phyloP scores from a whole-genome alignment of 2,797 vertebrate genomes.

The Coccyzus lansbergi region DNA sequence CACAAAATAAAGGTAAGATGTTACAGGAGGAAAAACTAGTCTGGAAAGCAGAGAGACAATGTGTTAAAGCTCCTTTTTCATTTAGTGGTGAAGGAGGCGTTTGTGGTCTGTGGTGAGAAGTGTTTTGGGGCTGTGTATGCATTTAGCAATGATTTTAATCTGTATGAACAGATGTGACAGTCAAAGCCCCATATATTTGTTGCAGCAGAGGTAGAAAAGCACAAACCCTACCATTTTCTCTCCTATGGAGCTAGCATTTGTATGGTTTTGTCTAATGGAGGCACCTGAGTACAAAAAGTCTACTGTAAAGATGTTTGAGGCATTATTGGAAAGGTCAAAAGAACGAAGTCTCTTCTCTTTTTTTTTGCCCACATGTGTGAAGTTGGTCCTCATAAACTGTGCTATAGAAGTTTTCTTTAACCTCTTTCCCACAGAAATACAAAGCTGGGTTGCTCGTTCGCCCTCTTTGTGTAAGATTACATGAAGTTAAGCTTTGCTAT shows the following conservation, averaged over 20 bases:
- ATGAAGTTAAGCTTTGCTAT: background rate
- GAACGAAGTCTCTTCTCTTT: background rate
- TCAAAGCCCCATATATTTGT: background rate
- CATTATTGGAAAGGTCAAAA: background rate
- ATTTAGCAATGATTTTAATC: background rate
- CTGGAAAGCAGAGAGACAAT: background rate
- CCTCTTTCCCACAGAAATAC: background rate
- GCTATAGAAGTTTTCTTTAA: background rate
- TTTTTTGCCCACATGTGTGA: background rate
- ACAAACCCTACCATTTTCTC: conserved; percentile 22
- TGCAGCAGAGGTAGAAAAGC: background rate
- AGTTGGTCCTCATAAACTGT: background rate
- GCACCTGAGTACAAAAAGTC: background rate
- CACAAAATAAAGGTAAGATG: background rate
- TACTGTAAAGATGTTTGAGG: background rate
- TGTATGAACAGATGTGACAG: background rate
- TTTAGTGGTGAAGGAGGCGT: background rate
- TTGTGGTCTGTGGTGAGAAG: conserved; percentile 33
- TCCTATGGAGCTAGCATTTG: background rate
- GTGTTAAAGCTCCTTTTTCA: background rate
- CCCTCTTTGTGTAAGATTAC: background rate
- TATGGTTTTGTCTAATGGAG: background rate
- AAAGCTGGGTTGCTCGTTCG: background rate
- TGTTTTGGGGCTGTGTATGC: background rate
- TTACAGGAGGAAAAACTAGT: background rate